A percentile compares a stretch with the other conserved stretches of the same genome.
These are phyloP conservation scores for Scartelaos histophorus DNA, from an alignment of 2,113 vertebrate species.

Conservation along the genomic window DNA sequence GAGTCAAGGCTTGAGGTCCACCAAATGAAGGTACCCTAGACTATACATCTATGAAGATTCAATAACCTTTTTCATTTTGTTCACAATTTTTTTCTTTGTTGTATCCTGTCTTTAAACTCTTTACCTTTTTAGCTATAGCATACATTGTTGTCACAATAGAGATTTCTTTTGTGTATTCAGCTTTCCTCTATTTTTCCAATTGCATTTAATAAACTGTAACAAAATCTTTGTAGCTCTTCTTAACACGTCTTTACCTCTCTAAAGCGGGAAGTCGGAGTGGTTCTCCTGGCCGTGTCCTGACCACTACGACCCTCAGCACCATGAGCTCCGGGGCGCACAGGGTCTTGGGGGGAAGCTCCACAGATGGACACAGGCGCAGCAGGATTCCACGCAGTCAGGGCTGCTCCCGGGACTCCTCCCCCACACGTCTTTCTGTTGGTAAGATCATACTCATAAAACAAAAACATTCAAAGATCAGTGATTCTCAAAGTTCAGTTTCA, in stretches of 20 bases:
- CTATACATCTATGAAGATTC: too few species aligned
- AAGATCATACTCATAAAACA: conserved; percentile 54
- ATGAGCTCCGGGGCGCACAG: conserved; percentile 88
- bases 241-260: conserved; percentile 34
- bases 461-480: neutral
- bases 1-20: neutral
- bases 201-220: neutral
- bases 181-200: neutral
- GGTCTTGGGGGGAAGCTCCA: conserved; percentile 78
- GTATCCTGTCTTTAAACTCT: neutral
- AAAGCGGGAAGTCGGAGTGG: conserved; percentile 95
- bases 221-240: neutral
- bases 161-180: neutral
- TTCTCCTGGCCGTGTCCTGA: conserved; percentile 92
- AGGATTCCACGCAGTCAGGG: conserved; percentile 96
- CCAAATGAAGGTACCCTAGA: neutral
- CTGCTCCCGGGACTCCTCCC: conserved; percentile 94
- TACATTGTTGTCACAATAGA: neutral
- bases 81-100: too few species aligned
- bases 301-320: conserved; percentile 90
- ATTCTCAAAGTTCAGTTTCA: neutral
- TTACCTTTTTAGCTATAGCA: neutral
- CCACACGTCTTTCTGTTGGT: conserved; percentile 94
- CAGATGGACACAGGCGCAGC: conserved; percentile 84
- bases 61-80: too few species aligned